Conservation (phyloP, 2,797 vertebrate species). For the Gymnoscopelus microlampas region DNA sequence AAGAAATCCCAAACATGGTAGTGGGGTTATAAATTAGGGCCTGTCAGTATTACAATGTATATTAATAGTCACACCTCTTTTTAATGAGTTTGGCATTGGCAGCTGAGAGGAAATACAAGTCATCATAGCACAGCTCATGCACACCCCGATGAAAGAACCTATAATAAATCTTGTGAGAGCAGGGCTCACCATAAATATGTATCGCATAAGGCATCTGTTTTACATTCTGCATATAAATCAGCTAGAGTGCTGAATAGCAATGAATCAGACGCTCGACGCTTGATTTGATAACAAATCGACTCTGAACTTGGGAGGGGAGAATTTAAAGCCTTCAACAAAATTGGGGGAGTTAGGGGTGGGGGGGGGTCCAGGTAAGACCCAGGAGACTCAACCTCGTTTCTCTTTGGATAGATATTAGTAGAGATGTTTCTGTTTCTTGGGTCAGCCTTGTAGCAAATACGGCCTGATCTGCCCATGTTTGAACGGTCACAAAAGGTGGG, state of each 20-base stretch:
- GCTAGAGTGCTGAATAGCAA: constrained; percentile 97
- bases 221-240: constrained; percentile 99
- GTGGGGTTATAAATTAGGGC: constrained; percentile 98
- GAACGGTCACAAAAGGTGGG: constrained; percentile 54
- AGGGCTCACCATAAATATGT: constrained; percentile 99
- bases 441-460: constrained; percentile 37
- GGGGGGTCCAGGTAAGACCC: constrained; percentile 69
- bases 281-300: constrained; percentile 99
- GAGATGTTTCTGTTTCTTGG: constrained; percentile 33
- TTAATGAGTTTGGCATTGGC: constrained; percentile 99
- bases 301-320: constrained; percentile 96
- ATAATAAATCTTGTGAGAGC: constrained; percentile 99
- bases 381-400: constrained; percentile 50
- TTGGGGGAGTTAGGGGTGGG: constrained; percentile 56
- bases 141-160: constrained; percentile 98
- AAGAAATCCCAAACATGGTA: constrained; percentile 84
- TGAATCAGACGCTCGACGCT: constrained; percentile 99
- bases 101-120: constrained; percentile 99
- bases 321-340: constrained; percentile 93
- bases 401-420: constrained; percentile 71
- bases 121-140: constrained; percentile 97
- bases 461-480: constrained; percentile 46
- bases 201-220: constrained; percentile 99
- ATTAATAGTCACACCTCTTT: constrained; percentile 99
- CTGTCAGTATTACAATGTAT: constrained; percentile 99